Conservation (phyloP, 30 jellyfish, hydroid and myxozoan genomes). For the Chrysaora quinquecirrha region DNA sequence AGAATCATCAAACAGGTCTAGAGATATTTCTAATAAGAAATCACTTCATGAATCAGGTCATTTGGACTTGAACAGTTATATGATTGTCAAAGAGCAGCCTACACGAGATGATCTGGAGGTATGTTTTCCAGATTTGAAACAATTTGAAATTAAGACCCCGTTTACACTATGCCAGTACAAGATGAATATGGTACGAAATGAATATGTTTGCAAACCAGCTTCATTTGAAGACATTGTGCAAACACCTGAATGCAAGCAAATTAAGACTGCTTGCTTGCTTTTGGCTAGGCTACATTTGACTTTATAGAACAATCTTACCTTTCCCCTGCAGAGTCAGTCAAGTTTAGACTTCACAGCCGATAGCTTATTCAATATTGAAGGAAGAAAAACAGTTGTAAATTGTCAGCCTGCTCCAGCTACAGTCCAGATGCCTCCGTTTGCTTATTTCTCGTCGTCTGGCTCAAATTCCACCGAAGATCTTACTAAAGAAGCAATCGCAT, state of each 20-base stretch:
- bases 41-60: not conserved
- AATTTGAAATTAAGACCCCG: too few species aligned
- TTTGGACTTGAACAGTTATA: not conserved
- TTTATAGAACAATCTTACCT: too few species aligned
- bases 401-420: not conserved
- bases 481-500: constrained; percentile 32
- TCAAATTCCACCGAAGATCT: constrained; percentile 41
- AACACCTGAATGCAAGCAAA: too few species aligned
- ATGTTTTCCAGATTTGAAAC: too few species aligned
- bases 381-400: not conserved
- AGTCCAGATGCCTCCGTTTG: constrained; percentile 53
- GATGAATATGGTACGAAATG: too few species aligned
- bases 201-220: too few species aligned
- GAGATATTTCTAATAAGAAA: not conserved
- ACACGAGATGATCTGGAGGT: not conserved
- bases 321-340: not conserved
- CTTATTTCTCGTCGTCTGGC: constrained; percentile 53
- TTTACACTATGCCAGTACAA: too few species aligned
- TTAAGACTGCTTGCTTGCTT: too few species aligned
- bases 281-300: too few species aligned
- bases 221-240: too few species aligned
- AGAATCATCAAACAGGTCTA: not conserved
- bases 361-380: constrained; percentile 11
- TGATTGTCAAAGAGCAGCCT: not conserved
- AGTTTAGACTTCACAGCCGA: constrained; percentile 53